A percentile compares a stretch with the other conserved stretches of the same genome.
Conservation (phyloP, 2,113 vertebrate genomes). For the Aegotheles bennettii region DNA sequence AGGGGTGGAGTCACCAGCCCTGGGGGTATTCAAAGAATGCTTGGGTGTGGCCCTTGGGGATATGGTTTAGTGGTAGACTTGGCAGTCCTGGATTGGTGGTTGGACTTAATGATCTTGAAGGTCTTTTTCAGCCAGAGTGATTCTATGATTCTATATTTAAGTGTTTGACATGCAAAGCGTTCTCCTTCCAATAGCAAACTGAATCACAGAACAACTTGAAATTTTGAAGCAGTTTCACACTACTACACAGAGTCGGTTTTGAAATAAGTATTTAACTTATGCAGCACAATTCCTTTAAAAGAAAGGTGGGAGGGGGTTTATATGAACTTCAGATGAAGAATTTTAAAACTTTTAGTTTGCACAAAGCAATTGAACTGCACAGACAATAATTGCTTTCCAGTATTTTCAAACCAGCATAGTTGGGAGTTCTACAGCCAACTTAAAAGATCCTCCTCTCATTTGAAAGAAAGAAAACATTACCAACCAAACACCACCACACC, state of each 20-base stretch:
- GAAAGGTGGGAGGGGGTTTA: rapidly evolving
- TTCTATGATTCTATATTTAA: too few species aligned
- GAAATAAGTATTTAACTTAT: not conserved
- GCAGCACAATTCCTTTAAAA: not conserved
- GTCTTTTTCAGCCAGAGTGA: too few species aligned
- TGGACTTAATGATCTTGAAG: too few species aligned
- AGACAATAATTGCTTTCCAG: not conserved
- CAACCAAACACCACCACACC: not conserved
- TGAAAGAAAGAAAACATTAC: not conserved
- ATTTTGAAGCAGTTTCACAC: not conserved
- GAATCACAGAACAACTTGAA: not conserved
- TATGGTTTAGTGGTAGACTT: too few species aligned
- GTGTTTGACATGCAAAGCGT: not conserved
- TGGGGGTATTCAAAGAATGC: too few species aligned
- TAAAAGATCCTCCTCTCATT: constrained; percentile 13
- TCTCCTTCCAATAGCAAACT: not conserved
- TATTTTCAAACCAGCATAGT: not conserved
- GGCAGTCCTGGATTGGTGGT: too few species aligned
- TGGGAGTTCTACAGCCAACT: constrained; percentile 29
- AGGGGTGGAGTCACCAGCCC: too few species aligned
- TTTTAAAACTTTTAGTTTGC: not conserved
- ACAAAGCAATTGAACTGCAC: constrained; percentile 3
- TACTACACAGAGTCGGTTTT: not conserved
- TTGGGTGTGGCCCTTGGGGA: too few species aligned
- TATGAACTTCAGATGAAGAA: not conserved